Conservation (phyloP, 2,888 invertebrate species). For the Agonopterix subpropinquella region DNA sequence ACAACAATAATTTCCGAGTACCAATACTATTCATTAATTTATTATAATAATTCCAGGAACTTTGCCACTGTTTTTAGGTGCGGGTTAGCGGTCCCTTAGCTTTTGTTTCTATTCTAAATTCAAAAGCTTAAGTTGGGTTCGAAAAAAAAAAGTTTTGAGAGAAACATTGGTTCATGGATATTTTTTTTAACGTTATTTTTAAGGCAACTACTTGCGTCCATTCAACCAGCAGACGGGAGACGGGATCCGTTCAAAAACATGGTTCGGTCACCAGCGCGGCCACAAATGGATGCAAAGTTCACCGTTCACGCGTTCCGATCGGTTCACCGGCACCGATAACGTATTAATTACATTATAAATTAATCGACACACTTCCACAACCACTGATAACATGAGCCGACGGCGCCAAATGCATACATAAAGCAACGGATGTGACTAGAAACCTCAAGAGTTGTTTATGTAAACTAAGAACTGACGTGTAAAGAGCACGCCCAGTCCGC, state of each 20-base stretch:
- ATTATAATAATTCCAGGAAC: too few species aligned
- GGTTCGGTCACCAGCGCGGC: conserved; percentile 10
- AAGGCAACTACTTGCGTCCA: too few species aligned
- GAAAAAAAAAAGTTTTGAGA: too few species aligned
- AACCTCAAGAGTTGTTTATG: conserved; percentile 9
- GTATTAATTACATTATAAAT: conserved; percentile 69
- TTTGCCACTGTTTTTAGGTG: too few species aligned
- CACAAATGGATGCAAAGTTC: conserved; percentile 52
- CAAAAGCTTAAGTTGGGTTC: too few species aligned
- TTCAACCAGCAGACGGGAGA: background rate
- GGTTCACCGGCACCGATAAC: conserved; percentile 52
- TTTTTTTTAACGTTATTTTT: too few species aligned
- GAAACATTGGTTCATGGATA: too few species aligned
- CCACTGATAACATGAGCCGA: conserved; percentile 49
- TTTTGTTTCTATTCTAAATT: too few species aligned
- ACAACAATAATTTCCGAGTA: too few species aligned
- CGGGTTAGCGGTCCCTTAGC: too few species aligned
- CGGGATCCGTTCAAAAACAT: conserved; percentile 9
- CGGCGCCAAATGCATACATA: conserved; percentile 52
- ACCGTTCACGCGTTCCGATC: conserved; percentile 34
- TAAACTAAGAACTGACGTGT: conserved; percentile 24
- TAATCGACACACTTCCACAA: conserved; percentile 62
- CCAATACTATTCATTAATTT: too few species aligned
- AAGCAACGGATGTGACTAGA: conserved; percentile 37
- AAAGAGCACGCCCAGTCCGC: conserved; percentile 17